Evolutionary conservation across 1,140 invertebrate species (phyloP), one percentile per base, ranked within the genome.

Genomic region (Araneus ventricosus): DNA sequence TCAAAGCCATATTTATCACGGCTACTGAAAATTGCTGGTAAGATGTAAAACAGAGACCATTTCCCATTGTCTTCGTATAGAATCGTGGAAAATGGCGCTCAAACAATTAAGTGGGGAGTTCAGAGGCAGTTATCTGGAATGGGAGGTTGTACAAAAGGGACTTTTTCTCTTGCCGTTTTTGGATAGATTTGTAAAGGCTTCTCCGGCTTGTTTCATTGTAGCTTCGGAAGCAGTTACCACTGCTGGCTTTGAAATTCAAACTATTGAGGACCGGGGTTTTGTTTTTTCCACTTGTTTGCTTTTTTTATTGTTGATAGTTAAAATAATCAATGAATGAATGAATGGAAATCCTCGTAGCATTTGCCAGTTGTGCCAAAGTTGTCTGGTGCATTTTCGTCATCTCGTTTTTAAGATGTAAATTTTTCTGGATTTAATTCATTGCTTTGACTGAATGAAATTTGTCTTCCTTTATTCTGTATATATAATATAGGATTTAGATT

Each of bases 1-100:
- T 30, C 75, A 80, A 57, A 59, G 70, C 45, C 52, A 82, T 82
- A 90, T 82, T 80, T 90, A 90, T 82, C 88, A 79, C 45, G 27
- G 88, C 75, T 80, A 22, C 70, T n/a, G 88, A 57, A 90, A 90
- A 90, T 90, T 90, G 34, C 88, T 57, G 67, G 61, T 63, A 80
- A 90, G 80, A 90, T 90, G 41, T 80, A 90, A 90, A 90, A 59
- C 37, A 37, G 41, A n/a, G 67, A 52, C 34, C 52, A 75, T 75
- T 75, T 39, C 37, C 88, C 52, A 90, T 90, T 90, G 88, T 90
- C 39, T 80, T 57, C 27, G 41, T 0, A 37, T 52, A 37, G 75
- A 90, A 80, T 80, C 88, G 88, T 90, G 88, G 70, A 57, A 80
- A 79, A 82, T 90, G 37, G 88, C 27, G 41, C 37, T 37, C 30